A percentile compares a stretch with the other conserved stretches of the same genome.
Evolutionary conservation across 2,797 vertebrate species (phyloP).

Genomic region (Megaceryle alcyon): DNA sequence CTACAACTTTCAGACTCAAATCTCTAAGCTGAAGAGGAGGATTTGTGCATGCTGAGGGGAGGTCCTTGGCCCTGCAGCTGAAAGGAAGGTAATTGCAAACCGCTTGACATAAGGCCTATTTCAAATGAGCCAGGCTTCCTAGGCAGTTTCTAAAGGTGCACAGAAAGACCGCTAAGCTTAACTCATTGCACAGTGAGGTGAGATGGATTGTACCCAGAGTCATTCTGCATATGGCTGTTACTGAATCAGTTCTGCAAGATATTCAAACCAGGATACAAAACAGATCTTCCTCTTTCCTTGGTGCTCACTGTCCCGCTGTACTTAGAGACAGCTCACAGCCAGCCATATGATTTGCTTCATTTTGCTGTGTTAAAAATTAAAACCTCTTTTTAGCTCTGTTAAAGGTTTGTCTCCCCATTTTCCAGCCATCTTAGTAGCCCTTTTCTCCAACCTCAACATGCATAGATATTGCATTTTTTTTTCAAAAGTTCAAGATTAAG

Average conservation of each 20-base stretch:
- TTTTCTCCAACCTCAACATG: not conserved
- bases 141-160: not conserved
- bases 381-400: not conserved
- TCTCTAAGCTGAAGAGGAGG: not conserved
- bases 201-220: not conserved
- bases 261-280: not conserved
- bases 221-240: not conserved
- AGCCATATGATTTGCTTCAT: not conserved
- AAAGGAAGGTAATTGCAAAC: not conserved
- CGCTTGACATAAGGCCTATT: not conserved
- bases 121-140: not conserved
- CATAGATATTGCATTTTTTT: not conserved
- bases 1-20: not conserved
- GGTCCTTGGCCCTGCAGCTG: not conserved
- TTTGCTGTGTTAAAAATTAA: not conserved
- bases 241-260: not conserved
- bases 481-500: not conserved
- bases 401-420: not conserved
- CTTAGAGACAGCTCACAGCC: not conserved
- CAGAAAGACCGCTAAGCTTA: not conserved
- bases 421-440: not conserved
- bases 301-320: not conserved
- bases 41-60: not conserved
- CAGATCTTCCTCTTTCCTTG: not conserved
- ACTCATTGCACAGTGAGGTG: not conserved